Evolutionary conservation across 2,888 invertebrate species (phyloP), one percentile per base, ranked within the genome.

Genomic region (Smittia sp.): DNA sequence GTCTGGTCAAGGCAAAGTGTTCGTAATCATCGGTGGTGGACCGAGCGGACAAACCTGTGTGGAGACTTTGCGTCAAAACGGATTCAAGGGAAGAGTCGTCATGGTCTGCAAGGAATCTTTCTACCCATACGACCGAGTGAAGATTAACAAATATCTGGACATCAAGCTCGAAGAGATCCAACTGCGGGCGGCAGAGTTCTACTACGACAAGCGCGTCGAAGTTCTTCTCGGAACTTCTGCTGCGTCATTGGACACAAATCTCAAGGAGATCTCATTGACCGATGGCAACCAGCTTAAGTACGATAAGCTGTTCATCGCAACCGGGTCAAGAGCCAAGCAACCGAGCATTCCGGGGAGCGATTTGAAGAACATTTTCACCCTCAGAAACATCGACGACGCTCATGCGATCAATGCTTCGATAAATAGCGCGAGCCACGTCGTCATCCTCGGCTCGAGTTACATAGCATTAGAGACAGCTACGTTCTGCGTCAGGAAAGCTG

Each of bases 391-490:
- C 75, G 86, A 87, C 0, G 94, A 98, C 81, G 87, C 91, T 0
- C 82, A 86, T 72, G 83, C 84, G 54, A 90, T 96, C 58, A 80
- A 86, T 1, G 83, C 85, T 0, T 79, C 84, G 15, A 79, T 93
- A 1, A 83, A 84, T 0, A 85, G 87, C 41, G 88, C 91, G 73
- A 88, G 89, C 76, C 84, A 92, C 78, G 89, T 97, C 0, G 92
- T 97, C 0, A 88, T 97, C 24, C 84, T 95, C 67, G 98, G 98
- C 1, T 85, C 92, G 0, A 94, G 97, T 76, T 98, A 98, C 79
- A 94, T 98, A 75, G 96, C 93, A 1, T 87, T 98, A 85, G 98
- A 98, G 84, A 87, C 90, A 0, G 96, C 98, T 0, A 88, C 94
- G 0, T 89, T 87, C 74, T 87, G 92, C 77, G 85, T 85, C 1